phyloP scores from a whole-genome alignment of 2,797 vertebrate species.

The Xenopus petersii region DNA sequence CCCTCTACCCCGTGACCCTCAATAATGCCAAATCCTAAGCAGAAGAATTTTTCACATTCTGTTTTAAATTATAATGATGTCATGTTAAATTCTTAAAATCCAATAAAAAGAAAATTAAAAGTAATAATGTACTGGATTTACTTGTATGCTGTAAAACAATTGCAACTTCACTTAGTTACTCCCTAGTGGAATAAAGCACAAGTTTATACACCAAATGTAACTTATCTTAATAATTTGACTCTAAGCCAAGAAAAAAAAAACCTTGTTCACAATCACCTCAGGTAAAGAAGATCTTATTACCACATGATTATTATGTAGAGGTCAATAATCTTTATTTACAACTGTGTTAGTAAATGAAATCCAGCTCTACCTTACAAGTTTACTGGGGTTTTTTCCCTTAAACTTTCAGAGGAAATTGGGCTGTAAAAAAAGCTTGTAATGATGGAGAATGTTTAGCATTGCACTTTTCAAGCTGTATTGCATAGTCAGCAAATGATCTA shows the following conservation, averaged over 20 bases:
- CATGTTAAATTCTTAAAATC: conserved; percentile 40
- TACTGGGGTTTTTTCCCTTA: background rate
- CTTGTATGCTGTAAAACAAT: conserved; percentile 42
- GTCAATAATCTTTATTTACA: conserved; percentile 48
- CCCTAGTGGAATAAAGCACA: conserved; percentile 18
- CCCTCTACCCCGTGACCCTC: background rate
- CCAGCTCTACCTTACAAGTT: conserved; percentile 21
- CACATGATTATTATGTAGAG: conserved; percentile 40
- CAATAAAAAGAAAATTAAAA: conserved; percentile 48
- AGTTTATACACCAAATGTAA: conserved; percentile 35
- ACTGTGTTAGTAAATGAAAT: conserved; percentile 39
- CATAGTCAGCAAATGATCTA: conserved; percentile 37
- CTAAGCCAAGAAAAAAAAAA: conserved; percentile 20
- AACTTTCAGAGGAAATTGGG: conserved; percentile 38
- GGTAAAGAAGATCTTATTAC: conserved; percentile 45
- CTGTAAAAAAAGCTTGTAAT: conserved; percentile 42
- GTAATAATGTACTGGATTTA: conserved; percentile 41
- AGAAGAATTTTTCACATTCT: conserved; percentile 5
- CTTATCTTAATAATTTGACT: conserved; percentile 36
- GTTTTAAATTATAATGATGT: conserved; percentile 37
- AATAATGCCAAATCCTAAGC: conserved; percentile 5
- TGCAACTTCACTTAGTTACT: conserved; percentile 20
- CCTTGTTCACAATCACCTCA: conserved; percentile 28
- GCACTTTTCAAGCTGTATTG: conserved; percentile 34
- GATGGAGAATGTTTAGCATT: conserved; percentile 27